phyloP scores from a whole-genome alignment of 1,140 invertebrate species.

The Helicoverpa armigera region DNA sequence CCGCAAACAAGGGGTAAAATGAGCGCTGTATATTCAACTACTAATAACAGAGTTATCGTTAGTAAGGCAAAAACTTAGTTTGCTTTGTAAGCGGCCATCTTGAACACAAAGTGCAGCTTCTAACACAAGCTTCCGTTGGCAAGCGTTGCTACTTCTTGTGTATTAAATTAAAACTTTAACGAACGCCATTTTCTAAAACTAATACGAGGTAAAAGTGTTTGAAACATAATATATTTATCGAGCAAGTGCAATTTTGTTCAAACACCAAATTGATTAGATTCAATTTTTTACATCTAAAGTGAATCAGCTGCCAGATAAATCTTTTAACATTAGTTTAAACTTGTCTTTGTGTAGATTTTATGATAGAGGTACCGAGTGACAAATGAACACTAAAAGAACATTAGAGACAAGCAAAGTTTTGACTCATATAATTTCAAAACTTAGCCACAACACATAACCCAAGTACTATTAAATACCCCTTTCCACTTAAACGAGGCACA shows the following conservation, averaged over 20 bases:
- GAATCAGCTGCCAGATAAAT: no score
- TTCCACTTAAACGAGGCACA: no score
- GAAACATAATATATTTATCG: background rate
- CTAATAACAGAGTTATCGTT: constrained; percentile 34
- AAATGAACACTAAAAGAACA: no score
- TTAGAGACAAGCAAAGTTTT: no score
- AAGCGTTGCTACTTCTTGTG: background rate
- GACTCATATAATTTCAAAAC: no score
- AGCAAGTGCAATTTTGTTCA: background rate
- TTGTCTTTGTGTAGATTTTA: no score
- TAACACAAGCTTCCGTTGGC: constrained; percentile 16
- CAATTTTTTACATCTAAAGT: no score
- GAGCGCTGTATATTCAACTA: constrained; percentile 20
- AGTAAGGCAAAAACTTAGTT: constrained; percentile 38
- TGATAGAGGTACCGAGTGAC: no score
- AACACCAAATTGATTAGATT: background rate
- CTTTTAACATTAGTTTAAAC: no score
- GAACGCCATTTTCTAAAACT: background rate
- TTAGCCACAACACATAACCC: no score
- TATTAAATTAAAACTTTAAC: constrained; percentile 37
- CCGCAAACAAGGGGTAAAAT: background rate
- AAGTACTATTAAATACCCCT: no score
- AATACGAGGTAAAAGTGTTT: background rate
- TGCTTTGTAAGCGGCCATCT: constrained; percentile 26
- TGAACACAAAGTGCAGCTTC: constrained; percentile 14